phyloP scores from a whole-genome alignment of 1,140 invertebrate species.

The Belonocnema kinseyi region DNA sequence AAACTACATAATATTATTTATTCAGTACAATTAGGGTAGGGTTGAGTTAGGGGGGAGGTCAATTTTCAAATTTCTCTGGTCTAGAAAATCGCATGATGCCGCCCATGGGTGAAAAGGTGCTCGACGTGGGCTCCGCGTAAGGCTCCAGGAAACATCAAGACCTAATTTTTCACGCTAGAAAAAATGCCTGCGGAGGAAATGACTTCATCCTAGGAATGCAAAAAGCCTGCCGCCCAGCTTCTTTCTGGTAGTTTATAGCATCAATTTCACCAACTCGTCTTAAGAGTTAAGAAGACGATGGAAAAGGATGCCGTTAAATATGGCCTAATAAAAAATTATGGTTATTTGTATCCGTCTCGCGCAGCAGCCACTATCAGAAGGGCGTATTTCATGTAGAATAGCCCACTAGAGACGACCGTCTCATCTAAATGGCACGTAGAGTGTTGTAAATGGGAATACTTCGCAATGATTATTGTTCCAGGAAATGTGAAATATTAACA shows the following conservation, averaged over 20 bases:
- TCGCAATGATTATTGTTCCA: conserved; percentile 13
- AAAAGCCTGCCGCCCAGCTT: background rate
- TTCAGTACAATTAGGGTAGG: no score
- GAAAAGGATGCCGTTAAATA: conserved; percentile 12
- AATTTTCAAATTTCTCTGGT: no score
- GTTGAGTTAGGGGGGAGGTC: no score
- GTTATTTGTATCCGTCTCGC: conserved; percentile 22
- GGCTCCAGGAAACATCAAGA: background rate
- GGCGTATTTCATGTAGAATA: background rate
- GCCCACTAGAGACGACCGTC: background rate
- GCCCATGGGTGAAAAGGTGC: background rate
- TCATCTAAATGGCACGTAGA: conserved; percentile 9
- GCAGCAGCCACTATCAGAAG: conserved; percentile 8
- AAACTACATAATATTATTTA: no score
- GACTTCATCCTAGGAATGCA: conserved; percentile 28
- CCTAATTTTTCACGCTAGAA: conserved; percentile 27
- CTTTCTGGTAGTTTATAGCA: conserved; percentile 1
- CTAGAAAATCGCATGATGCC: no score
- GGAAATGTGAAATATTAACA: conserved; percentile 7
- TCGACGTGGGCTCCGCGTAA: background rate
- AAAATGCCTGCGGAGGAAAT: background rate
- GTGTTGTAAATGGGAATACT: conserved; percentile 18
- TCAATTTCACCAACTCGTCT: conserved; percentile 21
- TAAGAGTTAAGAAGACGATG: background rate
- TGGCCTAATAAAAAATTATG: conserved; percentile 29